Conservation (phyloP, 2,888 invertebrate species). For the Campopleginae sp. region DNA sequence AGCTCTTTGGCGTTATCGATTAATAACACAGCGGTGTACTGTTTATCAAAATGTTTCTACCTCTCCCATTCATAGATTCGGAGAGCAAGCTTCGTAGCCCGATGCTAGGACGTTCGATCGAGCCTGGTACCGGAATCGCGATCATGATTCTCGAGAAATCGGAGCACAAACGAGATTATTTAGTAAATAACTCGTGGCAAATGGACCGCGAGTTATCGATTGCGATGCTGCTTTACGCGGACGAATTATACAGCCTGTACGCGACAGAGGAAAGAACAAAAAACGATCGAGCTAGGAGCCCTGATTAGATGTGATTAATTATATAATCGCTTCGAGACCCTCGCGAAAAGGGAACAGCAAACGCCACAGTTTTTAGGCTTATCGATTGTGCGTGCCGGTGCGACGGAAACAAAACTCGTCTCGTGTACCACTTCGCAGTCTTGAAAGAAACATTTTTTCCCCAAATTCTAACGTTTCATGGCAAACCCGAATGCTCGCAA, state of each 20-base stretch:
- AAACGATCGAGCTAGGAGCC: slow-evolving; percentile 73
- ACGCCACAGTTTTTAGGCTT: slow-evolving; percentile 74
- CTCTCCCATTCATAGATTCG: slow-evolving; percentile 54
- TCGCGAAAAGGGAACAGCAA: slow-evolving; percentile 60
- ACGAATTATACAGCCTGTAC: slow-evolving; percentile 17
- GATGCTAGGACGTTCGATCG: slow-evolving; percentile 53
- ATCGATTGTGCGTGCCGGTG: slow-evolving; percentile 74
- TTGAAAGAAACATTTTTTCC: slow-evolving; percentile 25
- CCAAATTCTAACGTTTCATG: slow-evolving; percentile 14
- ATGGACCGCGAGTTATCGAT: slow-evolving; percentile 49
- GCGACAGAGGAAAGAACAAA: slow-evolving; percentile 17
- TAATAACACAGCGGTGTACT: slow-evolving; percentile 47
- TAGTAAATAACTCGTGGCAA: slow-evolving; percentile 72
- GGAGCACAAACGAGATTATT: slow-evolving; percentile 68
- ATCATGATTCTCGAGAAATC: slow-evolving; percentile 66
- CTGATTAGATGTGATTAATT: slow-evolving; percentile 82
- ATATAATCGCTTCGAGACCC: slow-evolving; percentile 75
- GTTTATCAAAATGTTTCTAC: slow-evolving; percentile 23
- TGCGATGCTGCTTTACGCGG: slow-evolving; percentile 59
- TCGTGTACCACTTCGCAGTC: slow-evolving; percentile 58
- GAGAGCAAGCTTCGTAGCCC: slow-evolving; percentile 61
- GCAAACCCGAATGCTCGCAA: neutral
- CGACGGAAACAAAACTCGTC: slow-evolving; percentile 72
- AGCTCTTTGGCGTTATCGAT: slow-evolving; percentile 58
- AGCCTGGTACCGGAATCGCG: slow-evolving; percentile 60